phyloP scores from a whole-genome alignment of 2,888 invertebrate genomes.

The Drosophila antonietae region DNA sequence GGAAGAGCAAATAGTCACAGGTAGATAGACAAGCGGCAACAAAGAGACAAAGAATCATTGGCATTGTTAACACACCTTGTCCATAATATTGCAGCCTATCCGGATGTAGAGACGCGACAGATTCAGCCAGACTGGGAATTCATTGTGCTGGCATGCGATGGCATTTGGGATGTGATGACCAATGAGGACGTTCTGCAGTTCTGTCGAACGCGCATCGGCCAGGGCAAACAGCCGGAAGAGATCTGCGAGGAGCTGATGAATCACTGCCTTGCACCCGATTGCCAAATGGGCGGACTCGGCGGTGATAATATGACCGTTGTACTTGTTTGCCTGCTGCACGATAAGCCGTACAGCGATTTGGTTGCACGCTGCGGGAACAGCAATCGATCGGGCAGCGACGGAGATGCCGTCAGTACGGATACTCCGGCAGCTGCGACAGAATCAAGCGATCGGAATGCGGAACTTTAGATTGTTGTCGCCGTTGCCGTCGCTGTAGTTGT shows the following conservation, averaged over 20 bases:
- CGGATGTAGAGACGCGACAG: conserved; percentile 93
- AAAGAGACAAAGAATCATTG: conserved; percentile 24
- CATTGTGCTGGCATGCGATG: conserved; percentile 98
- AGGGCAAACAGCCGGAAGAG: conserved; percentile 94
- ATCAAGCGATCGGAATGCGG: not conserved
- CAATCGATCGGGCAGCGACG: conserved; percentile 16
- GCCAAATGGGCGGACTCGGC: conserved; percentile 97
- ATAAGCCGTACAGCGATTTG: conserved; percentile 83
- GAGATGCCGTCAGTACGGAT: not conserved
- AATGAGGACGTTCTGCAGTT: conserved; percentile 97
- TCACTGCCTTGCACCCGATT: conserved; percentile 97
- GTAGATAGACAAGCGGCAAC: conserved; percentile 86
- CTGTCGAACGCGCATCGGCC: conserved; percentile 92
- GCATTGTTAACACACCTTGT: conserved; percentile 24
- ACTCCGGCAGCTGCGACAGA: conserved; percentile 2
- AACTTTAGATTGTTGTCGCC: not conserved
- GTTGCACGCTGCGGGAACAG: conserved; percentile 77
- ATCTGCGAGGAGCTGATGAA: conserved; percentile 98
- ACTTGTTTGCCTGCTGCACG: conserved; percentile 89
- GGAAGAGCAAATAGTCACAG: conserved; percentile 98
- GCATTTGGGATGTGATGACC: conserved; percentile 99
- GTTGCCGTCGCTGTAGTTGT: not conserved
- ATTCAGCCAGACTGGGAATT: conserved; percentile 98
- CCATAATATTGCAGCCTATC: conserved; percentile 89
- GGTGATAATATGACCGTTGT: conserved; percentile 99